These are phyloP conservation scores for Engystomops pustulosus DNA, from an alignment of 2,113 vertebrate species.

Conservation along the genomic window DNA sequence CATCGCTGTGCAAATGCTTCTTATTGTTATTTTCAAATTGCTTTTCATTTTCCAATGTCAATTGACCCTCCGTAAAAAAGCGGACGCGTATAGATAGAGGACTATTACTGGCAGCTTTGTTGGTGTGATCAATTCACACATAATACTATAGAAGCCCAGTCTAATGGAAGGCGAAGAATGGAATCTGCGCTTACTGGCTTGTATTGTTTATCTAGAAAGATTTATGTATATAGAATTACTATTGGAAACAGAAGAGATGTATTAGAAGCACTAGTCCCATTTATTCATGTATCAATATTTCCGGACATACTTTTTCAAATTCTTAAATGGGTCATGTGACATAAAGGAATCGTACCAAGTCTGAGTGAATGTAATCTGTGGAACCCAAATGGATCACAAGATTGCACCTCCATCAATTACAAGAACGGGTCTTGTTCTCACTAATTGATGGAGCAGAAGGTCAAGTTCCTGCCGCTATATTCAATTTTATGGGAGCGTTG, in stretches of 20 bases:
- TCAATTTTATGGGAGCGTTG: too few relatives aligned
- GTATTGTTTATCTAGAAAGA: neutral
- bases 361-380: too few relatives aligned
- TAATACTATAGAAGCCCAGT: neutral
- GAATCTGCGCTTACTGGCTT: neutral
- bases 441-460: too few relatives aligned
- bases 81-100: neutral
- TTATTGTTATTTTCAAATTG: constrained; percentile 44
- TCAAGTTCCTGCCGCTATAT: too few relatives aligned
- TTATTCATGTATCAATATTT: neutral
- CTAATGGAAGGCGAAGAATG: neutral
- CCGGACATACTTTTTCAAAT: neutral
- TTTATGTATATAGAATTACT: neutral
- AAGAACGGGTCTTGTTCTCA: too few relatives aligned
- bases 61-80: constrained; percentile 10
- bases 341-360: too few relatives aligned
- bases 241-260: neutral
- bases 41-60: constrained; percentile 16
- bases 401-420: too few relatives aligned
- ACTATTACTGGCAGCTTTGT: constrained; percentile 22
- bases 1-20: neutral
- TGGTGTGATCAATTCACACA: constrained; percentile 11
- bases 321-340: too few relatives aligned
- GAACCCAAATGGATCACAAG: too few relatives aligned
- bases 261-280: neutral